Evolutionary conservation across 2,888 invertebrate species (phyloP).

Genomic region (Craniophora ligustri): DNA sequence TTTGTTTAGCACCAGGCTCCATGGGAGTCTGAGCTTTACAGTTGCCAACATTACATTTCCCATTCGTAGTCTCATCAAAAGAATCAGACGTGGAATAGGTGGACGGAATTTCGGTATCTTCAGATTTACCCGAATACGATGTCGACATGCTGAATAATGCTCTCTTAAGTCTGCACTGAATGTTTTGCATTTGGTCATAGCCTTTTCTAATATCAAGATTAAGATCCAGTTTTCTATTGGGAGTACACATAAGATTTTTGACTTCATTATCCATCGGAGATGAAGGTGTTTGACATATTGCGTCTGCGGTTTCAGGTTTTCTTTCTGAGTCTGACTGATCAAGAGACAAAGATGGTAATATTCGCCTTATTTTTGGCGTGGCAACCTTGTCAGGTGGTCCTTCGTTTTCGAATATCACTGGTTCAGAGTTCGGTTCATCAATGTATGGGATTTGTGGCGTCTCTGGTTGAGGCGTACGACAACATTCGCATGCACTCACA

Average conservation of each 20-base stretch:
- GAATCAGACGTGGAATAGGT: constrained; percentile 78
- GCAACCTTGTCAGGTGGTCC: constrained; percentile 66
- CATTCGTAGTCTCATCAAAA: constrained; percentile 64
- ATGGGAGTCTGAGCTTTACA: constrained; percentile 58
- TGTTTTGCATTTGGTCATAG: constrained; percentile 66
- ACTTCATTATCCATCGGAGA: constrained; percentile 64
- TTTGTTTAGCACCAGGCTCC: constrained; percentile 72
- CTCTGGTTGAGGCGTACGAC: constrained; percentile 83
- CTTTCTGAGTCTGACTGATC: constrained; percentile 74
- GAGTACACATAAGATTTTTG: constrained; percentile 47
- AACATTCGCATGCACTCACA: constrained; percentile 83
- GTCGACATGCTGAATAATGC: constrained; percentile 75
- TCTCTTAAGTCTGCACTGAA: constrained; percentile 75
- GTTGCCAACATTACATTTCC: constrained; percentile 47
- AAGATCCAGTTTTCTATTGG: constrained; percentile 67
- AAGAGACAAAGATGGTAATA: constrained; percentile 80
- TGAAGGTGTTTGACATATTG: constrained; percentile 77
- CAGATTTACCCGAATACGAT: constrained; percentile 76
- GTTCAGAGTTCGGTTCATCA: constrained; percentile 82
- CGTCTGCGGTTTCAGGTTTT: constrained; percentile 75
- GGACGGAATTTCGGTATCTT: constrained; percentile 76
- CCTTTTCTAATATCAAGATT: constrained; percentile 72
- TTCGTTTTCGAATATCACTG: constrained; percentile 82
- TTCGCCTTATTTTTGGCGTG: constrained; percentile 80
- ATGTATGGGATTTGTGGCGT: constrained; percentile 81